Base-by-base conservation (phyloP, 2,888 invertebrate genomes). In the Clistopyga incitator region DNA sequence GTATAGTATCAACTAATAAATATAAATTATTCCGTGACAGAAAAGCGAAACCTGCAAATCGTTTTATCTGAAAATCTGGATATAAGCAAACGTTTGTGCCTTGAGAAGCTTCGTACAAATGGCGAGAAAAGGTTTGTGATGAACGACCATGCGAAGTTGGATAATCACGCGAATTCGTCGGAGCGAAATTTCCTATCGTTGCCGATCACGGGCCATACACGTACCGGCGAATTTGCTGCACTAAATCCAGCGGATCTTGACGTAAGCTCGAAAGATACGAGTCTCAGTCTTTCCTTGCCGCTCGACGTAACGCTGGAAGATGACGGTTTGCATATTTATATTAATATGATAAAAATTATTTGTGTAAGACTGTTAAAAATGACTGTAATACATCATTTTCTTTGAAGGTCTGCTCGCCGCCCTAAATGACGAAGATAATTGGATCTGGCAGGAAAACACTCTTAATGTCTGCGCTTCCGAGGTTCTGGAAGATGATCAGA, bases 311-410 rank as follows among this genome's bases (percentile, higher is more conserved):
- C 52, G 50, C 18, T 50, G 6, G n/a, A n/a, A 20, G 20, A 52
- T 52, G 52, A 52, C 20, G 52, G 52, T 52, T 52, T 52, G 52
- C 20, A 52, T 20, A 52, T 20, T 52, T 52, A 52, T 20, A 45
- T 45, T 13, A 45, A 45, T 45, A 45, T 45, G 45, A 45, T 45
- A 45, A 13, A 45, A 3, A 45, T 45, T 11, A 45, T 45, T 52
- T 45, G 45, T 45, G 45, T 45, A 45, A 13, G 45, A 45, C 45
- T 45, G 45, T 45, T 45, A 45, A 45, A 45, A 45, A 45, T 45
- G 20, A 50, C 50, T 50, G n/a, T 50, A 10, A 20, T 20, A 20
- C 20, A 50, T 18, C 2, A n/a, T n/a, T 50, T 4, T 50, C 52
- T 20, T 52, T 29, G 20, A 20, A 25, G 3, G 13, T 45, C 45